A percentile compares a stretch with the other conserved stretches of the same genome.
These are phyloP conservation scores for Ciconia maguari DNA, from an alignment of 2,113 vertebrate genomes.

Conservation along the genomic window DNA sequence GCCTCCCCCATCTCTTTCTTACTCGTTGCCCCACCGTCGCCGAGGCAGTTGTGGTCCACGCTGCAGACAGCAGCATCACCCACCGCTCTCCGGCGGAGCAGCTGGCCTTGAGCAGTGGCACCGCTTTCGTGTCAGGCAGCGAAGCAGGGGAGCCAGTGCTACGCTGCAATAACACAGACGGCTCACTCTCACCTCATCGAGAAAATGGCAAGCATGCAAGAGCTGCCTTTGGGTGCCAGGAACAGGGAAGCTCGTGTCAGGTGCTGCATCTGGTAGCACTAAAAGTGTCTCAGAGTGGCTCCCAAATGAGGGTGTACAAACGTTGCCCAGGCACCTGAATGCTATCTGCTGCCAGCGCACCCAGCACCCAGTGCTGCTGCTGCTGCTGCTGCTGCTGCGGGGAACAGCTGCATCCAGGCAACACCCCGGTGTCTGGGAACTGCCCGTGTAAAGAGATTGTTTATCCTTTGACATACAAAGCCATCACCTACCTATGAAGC, in stretches of 20 bases:
- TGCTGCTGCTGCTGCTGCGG: neutral
- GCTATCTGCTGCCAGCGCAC: neutral
- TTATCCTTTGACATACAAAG: neutral
- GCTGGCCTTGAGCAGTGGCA: neutral
- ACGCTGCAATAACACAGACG: rapidly evolving
- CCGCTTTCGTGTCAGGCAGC: rapidly evolving
- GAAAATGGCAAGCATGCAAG: neutral
- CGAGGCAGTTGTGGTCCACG: rapidly evolving
- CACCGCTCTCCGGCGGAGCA: rapidly evolving
- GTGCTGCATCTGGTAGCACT: neutral
- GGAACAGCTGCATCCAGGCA: neutral
- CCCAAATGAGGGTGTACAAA: neutral
- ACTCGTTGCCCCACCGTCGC: rapidly evolving
- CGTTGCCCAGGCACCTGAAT: neutral
- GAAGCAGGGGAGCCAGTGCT: neutral
- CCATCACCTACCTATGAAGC: neutral
- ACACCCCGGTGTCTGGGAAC: neutral
- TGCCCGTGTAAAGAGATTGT: neutral
- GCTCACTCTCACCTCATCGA: neutral
- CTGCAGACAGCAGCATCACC: neutral
- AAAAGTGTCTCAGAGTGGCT: neutral
- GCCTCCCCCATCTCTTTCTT: neutral
- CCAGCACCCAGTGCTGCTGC: neutral
- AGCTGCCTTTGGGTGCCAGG: neutral
- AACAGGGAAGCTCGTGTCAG: rapidly evolving